Evolutionary conservation across 2,797 vertebrate genomes (phyloP), one percentile per base, ranked within the genome.

Genomic region (Fringilla coelebs): DNA sequence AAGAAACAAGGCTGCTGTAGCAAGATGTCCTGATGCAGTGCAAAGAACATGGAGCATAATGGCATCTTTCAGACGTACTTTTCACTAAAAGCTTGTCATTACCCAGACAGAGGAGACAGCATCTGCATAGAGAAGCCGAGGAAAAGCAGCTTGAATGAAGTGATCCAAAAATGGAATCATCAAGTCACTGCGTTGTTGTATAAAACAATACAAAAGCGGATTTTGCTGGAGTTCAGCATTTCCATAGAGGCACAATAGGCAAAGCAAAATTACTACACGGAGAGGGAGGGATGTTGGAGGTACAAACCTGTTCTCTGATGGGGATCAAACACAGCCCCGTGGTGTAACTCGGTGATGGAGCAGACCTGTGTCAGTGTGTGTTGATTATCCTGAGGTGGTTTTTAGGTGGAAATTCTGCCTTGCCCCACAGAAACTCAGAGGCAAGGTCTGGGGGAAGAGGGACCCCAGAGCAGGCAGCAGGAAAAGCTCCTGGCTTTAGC

Each of bases 41-140:
- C 74, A 45, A 90, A 76, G 54, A 93, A 72, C 51, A 80, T 7
- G 77, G 54, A 83, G 81, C 63, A 60, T 86, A 96, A 97, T 63
- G 82, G 79, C 74, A 48, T 90, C 80, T 88, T 87, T 79, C 61
- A 40, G 84, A 76, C 38, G 48, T 83, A 85, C 66, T 72, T 89
- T 57, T 83, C 81, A 25, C 89, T 92, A 94, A 95, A 95, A 94
- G 82, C 87, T 88, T 91, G 85, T 91, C 81, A 83, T 93, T 96
- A 93, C 71, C 71, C 88, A 93, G 85, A 72, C 90, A 88, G 92
- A 88, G 82, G 61, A 94, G 95, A 88, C 80, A 71, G 49, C 65
- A 83, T 94, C 92, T 94, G 88, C 94, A 97, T 76, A 82, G 79
- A 68, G 90, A 62, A 90, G 70, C 85, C 13, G 34, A 87, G 72